Evolutionary conservation across 2,797 vertebrate species (phyloP).

Genomic region (Sebastolobus alascanus): DNA sequence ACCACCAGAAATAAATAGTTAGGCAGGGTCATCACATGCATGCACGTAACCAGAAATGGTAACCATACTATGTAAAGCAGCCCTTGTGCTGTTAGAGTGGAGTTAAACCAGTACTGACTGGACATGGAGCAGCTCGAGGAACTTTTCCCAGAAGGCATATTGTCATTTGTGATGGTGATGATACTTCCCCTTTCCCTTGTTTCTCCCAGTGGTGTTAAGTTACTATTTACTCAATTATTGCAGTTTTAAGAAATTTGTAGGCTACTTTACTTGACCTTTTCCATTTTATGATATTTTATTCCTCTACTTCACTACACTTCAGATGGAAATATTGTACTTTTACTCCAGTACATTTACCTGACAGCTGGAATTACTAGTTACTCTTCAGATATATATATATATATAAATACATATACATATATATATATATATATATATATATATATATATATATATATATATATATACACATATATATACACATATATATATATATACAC

Average conservation of each 20-base stretch:
- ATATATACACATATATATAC: no score
- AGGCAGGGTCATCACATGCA: slow-evolving; percentile 50
- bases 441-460: no score
- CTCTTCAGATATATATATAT: no score
- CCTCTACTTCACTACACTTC: not conserved
- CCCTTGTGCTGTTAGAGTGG: not conserved
- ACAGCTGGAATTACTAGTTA: not conserved
- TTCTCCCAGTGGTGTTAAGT: not conserved
- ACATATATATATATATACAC: no score
- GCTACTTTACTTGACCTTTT: not conserved
- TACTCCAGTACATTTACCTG: not conserved
- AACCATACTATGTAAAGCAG: slow-evolving; percentile 1
- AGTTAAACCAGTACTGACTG: not conserved
- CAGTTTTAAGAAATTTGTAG: not conserved
- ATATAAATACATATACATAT: no score
- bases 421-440: no score
- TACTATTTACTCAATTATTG: not conserved
- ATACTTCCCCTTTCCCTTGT: not conserved
- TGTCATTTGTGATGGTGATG: not conserved
- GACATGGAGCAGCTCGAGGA: not conserved
- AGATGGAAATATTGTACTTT: not conserved
- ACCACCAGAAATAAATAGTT: slow-evolving; percentile 49
- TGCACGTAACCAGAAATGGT: slow-evolving; percentile 1
- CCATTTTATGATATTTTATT: not conserved
- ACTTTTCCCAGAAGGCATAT: not conserved